Conservation (phyloP, 1,140 invertebrate genomes). For the Dolichoris vasculosae region DNA sequence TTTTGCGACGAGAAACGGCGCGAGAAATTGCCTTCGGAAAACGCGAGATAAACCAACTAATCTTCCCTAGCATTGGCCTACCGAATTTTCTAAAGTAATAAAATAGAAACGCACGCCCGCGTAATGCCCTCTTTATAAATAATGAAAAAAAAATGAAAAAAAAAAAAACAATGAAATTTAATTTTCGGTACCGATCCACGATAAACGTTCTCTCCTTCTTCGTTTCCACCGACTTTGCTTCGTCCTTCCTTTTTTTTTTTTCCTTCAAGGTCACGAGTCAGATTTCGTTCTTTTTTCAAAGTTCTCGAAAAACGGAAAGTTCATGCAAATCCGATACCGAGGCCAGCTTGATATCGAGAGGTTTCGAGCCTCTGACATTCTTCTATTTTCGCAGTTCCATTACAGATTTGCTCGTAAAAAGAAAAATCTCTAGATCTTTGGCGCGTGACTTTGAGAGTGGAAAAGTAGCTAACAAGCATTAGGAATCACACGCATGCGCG, state of each 20-base stretch:
- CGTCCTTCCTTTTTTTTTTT: background rate
- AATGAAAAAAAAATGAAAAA: slow-evolving; percentile 33
- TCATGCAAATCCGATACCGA: slow-evolving; percentile 45
- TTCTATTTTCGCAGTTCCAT: background rate
- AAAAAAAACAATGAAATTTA: slow-evolving; percentile 19
- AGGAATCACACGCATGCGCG: slow-evolving; percentile 50
- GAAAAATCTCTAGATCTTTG: background rate
- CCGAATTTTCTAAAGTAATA: slow-evolving; percentile 26
- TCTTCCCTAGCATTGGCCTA: slow-evolving; percentile 33
- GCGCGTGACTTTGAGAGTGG: slow-evolving; percentile 42
- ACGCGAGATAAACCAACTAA: slow-evolving; percentile 12
- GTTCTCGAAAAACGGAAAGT: background rate
- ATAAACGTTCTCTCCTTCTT: slow-evolving; percentile 43
- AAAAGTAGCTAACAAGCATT: slow-evolving; percentile 43
- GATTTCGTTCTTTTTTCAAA: background rate
- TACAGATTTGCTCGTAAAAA: background rate
- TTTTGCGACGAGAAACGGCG: background rate
- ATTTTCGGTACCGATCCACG: slow-evolving; percentile 40
- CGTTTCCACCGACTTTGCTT: slow-evolving; percentile 15
- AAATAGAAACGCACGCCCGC: slow-evolving; percentile 46
- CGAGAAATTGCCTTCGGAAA: slow-evolving; percentile 30
- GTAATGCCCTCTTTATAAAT: slow-evolving; percentile 44
- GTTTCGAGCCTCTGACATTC: slow-evolving; percentile 17
- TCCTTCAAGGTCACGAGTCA: slow-evolving; percentile 42
- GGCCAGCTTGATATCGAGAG: slow-evolving; percentile 36